A percentile compares a stretch with the other conserved stretches of the same genome.
Evolutionary conservation across 1,140 invertebrate genomes (phyloP).

Genomic region (Eubasilissa regina): DNA sequence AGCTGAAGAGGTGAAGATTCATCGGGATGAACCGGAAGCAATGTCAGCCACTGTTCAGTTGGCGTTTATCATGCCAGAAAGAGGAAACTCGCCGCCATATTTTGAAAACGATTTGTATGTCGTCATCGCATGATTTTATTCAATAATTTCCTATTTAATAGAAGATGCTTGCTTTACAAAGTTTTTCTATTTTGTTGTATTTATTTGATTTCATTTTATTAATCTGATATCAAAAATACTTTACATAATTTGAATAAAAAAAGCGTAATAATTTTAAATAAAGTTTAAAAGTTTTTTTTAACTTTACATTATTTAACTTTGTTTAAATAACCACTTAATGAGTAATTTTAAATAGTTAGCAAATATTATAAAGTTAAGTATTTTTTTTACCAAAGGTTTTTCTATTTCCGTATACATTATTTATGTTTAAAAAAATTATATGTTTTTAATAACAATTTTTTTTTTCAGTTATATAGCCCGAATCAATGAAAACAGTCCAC

Average conservation of each 20-base stretch:
- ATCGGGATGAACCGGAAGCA: constrained; percentile 80
- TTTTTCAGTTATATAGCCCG: constrained; percentile 79
- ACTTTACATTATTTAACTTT: neutral
- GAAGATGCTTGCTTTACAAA: neutral
- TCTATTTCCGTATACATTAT: no score
- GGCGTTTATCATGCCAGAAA: constrained; percentile 84
- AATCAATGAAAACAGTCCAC: constrained; percentile 87
- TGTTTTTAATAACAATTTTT: no score
- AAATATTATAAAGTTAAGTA: no score
- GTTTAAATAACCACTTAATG: no score
- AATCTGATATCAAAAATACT: neutral
- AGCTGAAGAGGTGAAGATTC: constrained; percentile 85
- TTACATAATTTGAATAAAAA: no score
- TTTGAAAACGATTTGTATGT: constrained; percentile 84
- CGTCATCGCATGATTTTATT: no score
- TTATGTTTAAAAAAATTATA: no score
- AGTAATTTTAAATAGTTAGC: no score
- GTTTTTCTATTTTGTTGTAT: constrained; percentile 4
- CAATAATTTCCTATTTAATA: no score
- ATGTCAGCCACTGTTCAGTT: constrained; percentile 85
- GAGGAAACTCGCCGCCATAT: constrained; percentile 82
- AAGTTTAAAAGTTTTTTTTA: no score
- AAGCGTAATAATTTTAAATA: no score
- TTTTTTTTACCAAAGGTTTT: no score
- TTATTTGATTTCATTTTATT: neutral